Conservation (phyloP, 2,113 vertebrate genomes). For the Galemys pyrenaicus region DNA sequence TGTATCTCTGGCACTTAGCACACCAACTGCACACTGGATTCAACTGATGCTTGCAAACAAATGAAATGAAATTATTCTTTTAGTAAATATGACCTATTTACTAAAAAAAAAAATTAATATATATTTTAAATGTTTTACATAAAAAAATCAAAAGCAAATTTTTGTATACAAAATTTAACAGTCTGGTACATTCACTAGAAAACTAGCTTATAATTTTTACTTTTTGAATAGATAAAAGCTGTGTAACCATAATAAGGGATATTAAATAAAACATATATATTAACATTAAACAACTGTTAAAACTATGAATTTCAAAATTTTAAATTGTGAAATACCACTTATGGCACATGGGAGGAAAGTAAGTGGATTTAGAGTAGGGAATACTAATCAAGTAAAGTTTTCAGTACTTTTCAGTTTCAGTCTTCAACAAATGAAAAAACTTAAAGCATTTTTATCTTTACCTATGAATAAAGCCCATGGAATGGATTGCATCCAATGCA, state of each 20-base stretch:
- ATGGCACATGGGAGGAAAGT: background rate
- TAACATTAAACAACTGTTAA: constrained; percentile 24
- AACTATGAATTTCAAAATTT: constrained; percentile 35
- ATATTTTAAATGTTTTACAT: background rate
- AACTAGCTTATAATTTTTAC: constrained; percentile 33
- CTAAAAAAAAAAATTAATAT: constrained; percentile 32
- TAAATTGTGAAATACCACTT: constrained; percentile 27
- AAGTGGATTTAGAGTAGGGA: background rate
- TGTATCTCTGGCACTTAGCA: background rate
- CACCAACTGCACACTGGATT: background rate
- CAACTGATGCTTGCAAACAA: constrained; percentile 1
- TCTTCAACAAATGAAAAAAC: constrained; percentile 42
- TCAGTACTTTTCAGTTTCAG: constrained; percentile 28
- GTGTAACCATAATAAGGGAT: background rate
- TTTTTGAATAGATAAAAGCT: constrained; percentile 49
- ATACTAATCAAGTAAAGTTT: background rate
- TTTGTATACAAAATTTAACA: constrained; percentile 14
- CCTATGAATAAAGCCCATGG: constrained; percentile 99
- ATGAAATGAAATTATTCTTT: constrained; percentile 45
- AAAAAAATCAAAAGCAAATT: constrained; percentile 7
- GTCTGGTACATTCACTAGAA: background rate
- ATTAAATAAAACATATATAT: constrained; percentile 45
- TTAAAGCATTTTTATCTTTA: constrained; percentile 76
- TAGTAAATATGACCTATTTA: background rate
- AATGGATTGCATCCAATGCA: constrained; percentile 97